Evolutionary conservation across 2,797 vertebrate genomes (phyloP), one percentile per base, ranked within the genome.

Genomic region (Aeoliscus strigatus): DNA sequence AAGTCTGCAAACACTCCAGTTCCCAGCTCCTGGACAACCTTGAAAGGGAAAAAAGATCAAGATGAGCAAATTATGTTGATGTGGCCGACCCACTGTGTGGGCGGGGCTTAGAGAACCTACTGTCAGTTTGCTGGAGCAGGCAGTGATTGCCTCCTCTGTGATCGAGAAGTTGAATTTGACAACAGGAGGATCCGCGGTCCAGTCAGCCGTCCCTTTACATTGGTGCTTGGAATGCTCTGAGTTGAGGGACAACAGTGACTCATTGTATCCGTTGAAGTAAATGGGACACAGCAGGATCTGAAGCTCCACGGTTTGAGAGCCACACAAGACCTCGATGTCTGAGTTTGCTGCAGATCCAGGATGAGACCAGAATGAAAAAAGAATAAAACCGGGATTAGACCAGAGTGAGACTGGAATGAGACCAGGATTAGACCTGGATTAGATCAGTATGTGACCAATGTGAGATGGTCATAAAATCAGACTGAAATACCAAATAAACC

Each of bases 211-310:
- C 17, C 86, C 85, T 47, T 27, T 63, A 51, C 87, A 88, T 16
- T 68, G 41, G 0, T 17, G 18, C 2, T 71, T 86, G 42, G 27
- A n/a, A 41, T 80, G 76, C 24, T 66, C 1, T 0, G 63, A 60
- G 52, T 88, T 88, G 26, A 87, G 81, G 14, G 75, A 31, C 74
- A 86, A 42, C 51, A 84, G 53, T 0, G 87, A 72, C 54, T 86
- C 84, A 2, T 86, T 86, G 60, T 85, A 87, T 10, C 84, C 87
- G 10, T 49, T 67, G 14, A 71, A 87, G 30, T 85, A 85, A 17
- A 87, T 4, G 5, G 87, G 83, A 51, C 87, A 88, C 40, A 87
- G 29, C 29, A 87, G 72, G 51, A 88, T 81, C 10, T 51, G 5
- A 10, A 88, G 50, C 4, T 66, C 47, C 51, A 88, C 50, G 0